Evolutionary conservation across 1,140 invertebrate genomes (phyloP).

Genomic region (Bilobella aurantiaca): DNA sequence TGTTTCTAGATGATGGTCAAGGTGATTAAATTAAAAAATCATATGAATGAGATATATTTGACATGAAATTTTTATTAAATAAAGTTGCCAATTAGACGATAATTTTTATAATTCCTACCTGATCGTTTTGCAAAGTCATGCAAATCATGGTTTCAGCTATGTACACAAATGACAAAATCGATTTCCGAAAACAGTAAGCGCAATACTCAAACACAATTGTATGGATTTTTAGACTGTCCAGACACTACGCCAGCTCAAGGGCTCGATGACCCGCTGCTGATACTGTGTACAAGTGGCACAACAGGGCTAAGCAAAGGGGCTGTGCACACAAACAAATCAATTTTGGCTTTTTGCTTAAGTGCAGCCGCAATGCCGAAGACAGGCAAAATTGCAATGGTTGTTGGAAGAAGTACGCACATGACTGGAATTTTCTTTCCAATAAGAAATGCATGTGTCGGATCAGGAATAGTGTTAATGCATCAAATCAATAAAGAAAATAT

Average conservation of each 20-base stretch:
- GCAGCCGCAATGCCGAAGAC: constrained; percentile 20
- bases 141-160: no score
- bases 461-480: constrained; percentile 30
- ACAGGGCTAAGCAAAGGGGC: constrained; percentile 28
- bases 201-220: no score
- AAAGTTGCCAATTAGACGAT: no score
- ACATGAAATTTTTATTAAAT: no score
- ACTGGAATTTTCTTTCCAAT: constrained; percentile 28
- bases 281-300: constrained; percentile 31
- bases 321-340: constrained; percentile 23
- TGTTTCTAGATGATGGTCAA: constrained; percentile 27
- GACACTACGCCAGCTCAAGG: not conserved
- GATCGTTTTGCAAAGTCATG: no score
- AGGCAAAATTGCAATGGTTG: constrained; percentile 14
- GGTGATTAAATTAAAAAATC: no score
- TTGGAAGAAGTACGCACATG: constrained; percentile 28
- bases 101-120: no score
- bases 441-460: constrained; percentile 24
- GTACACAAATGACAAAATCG: no score
- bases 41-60: no score
- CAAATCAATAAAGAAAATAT: constrained; percentile 33
- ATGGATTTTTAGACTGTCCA: constrained; percentile 26
- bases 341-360: constrained; percentile 21
- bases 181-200: no score
- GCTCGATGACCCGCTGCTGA: constrained; percentile 23